Percentiles rank a stretch among this genome's conserved stretches.
Conservation (phyloP, 35 echinoderm and acorn worm genomes). For the Strongylocentrotus purpuratus region DNA sequence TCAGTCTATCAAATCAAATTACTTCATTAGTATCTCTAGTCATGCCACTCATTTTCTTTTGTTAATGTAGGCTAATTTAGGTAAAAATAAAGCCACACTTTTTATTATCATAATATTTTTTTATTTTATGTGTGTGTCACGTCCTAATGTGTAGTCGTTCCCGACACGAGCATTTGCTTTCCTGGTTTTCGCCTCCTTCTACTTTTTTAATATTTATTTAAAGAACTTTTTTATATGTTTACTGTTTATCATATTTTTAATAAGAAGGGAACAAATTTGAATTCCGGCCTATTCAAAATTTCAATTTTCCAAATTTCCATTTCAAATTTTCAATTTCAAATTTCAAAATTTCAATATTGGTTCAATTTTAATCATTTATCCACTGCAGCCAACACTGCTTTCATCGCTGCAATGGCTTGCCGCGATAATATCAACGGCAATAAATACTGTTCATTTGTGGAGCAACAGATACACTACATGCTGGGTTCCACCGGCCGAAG, state of each 20-base stretch:
- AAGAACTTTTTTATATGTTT: not conserved
- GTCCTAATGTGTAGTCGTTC: no score
- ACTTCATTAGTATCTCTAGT: no score
- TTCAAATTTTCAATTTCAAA: not conserved
- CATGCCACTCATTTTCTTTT: no score
- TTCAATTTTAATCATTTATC: not conserved
- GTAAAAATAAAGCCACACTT: no score
- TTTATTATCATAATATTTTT: no score
- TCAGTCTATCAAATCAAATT: slow-evolving; percentile 24
- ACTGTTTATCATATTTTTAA: not conserved
- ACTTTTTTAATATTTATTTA: no score
- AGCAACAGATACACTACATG: slow-evolving; percentile 83
- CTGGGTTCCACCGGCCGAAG: slow-evolving; percentile 69
- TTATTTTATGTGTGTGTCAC: no score
- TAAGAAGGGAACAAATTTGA: not conserved
- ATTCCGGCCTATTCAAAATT: not conserved
- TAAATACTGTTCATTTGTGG: slow-evolving; percentile 62
- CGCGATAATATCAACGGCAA: slow-evolving; percentile 24
- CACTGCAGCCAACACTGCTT: slow-evolving; percentile 73
- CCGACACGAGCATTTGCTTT: no score
- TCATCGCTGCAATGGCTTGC: slow-evolving; percentile 68
- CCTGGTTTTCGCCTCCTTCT: no score
- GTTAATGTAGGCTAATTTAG: no score
- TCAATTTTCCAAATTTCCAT: not conserved
- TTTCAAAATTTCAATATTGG: not conserved